These are phyloP conservation scores for Hemithea aestivaria DNA, from an alignment of 2,888 invertebrate species.

Conservation along the genomic window DNA sequence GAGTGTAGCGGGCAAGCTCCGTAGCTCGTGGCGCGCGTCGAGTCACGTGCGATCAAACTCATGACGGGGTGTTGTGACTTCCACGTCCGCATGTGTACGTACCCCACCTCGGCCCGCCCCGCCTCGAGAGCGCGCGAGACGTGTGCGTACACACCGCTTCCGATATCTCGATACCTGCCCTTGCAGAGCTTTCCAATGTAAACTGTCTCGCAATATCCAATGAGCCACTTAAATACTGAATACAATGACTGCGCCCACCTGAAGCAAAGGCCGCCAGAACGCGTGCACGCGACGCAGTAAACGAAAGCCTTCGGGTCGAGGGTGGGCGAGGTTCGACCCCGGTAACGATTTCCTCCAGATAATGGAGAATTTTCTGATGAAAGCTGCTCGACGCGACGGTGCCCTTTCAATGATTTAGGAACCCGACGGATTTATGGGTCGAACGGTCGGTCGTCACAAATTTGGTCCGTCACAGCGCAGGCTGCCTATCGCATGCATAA, in stretches of 20 bases:
- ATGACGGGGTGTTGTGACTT: constrained; percentile 39
- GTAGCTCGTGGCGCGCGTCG: constrained; percentile 21
- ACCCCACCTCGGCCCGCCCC: constrained; percentile 18
- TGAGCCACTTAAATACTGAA: constrained; percentile 77
- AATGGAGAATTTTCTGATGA: constrained; percentile 76
- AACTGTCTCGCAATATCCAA: constrained; percentile 78
- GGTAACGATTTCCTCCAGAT: constrained; percentile 77
- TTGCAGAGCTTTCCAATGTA: constrained; percentile 70
- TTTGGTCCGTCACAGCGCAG: constrained; percentile 59
- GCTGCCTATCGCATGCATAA: constrained; percentile 56
- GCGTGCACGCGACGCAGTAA: constrained; percentile 75
- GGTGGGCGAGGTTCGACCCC: constrained; percentile 67
- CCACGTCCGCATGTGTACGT: constrained; percentile 26
- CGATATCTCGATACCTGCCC: constrained; percentile 56
- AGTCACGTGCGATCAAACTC: constrained; percentile 45
- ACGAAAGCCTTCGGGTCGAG: constrained; percentile 68
- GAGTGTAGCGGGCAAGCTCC: constrained; percentile 24
- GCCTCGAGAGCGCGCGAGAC: constrained; percentile 17
- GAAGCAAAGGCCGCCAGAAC: constrained; percentile 70
- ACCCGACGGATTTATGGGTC: constrained; percentile 62
- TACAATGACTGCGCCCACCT: constrained; percentile 75
- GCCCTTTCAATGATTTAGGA: constrained; percentile 71
- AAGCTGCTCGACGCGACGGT: constrained; percentile 60
- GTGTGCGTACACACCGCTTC: constrained; percentile 31
- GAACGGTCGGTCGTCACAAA: constrained; percentile 60